Base-by-base conservation (phyloP, 2,888 invertebrate species). In the Thysanoteuthis rhombus region DNA sequence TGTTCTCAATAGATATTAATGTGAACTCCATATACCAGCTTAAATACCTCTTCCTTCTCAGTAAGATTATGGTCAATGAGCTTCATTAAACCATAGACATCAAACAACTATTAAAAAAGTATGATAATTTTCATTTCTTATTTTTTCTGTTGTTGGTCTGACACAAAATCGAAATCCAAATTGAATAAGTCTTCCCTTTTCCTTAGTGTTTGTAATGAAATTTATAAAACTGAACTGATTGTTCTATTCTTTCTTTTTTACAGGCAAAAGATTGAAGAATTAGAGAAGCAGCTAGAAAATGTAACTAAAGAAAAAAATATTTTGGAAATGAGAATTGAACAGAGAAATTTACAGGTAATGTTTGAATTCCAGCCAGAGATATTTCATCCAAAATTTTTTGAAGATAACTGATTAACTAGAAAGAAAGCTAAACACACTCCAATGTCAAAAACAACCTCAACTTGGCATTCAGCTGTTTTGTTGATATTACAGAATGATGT, bases 311-410 rank as follows among this genome's bases (percentile, higher is more conserved):
- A 96, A 40, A 96, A 96, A 52, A 95, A 95, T 75, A 94, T 95
- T 36, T 94, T 96, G 58, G 96, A 96, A 93, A 95, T 95, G 36
- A 95, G 96, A 91, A 95, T 97, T 93, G 96, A 97, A 94, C 96
- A 96, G 94, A 94, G 96, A 45, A 95, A 96, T 94, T 94, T 96
- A 90, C 96, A 97, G 96, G 97, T 97, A 94, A 47, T 75, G 4
- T 75, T n/a, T 75, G 75, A 25, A 52, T 52, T 1, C 3, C 52
- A 42, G 8, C 16, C 16, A 12, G 42, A 42, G 42, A 42, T 42
- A 42, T 42, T 42, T 42, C 8, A 42, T 16, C 16, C 10, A 52
- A 52, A 52, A 28, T 52, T 52, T 3, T 52, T 52, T 25, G 25
- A 52, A 52, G 52, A 52, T 25, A 52, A 52, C 5, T 52, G 25